Conservation (phyloP, 2,888 invertebrate genomes). For the Dioctria linearis region DNA sequence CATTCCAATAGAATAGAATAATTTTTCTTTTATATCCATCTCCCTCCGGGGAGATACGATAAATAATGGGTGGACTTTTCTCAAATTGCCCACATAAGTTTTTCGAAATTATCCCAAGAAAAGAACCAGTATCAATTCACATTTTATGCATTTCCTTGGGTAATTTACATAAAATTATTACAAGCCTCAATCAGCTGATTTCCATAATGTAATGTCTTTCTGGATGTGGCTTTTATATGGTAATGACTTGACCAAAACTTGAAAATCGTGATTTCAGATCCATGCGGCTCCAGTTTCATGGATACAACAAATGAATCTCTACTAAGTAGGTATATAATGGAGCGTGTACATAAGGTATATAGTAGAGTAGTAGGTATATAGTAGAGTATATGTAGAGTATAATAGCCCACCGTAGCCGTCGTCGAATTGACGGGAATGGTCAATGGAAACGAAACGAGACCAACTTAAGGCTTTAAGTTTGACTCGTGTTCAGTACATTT, state of each 20-base stretch:
- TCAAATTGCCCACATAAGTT: constrained; percentile 24
- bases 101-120: not conserved
- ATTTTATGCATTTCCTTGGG: constrained; percentile 27
- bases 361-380: not conserved
- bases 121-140: constrained; percentile 9
- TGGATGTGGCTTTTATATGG: constrained; percentile 27
- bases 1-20: no score
- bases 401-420: not conserved
- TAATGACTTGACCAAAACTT: constrained; percentile 49
- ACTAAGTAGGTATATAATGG: not conserved
- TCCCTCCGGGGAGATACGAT: no score
- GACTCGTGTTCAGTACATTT: constrained; percentile 37
- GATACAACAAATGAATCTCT: no score
- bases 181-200: constrained; percentile 44
- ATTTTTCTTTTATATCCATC: no score
- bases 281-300: constrained; percentile 16
- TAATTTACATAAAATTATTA: constrained; percentile 49
- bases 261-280: constrained; percentile 42
- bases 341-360: constrained; percentile 3
- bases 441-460: not conserved
- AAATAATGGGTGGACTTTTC: no score
- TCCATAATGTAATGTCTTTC: constrained; percentile 43
- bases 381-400: not conserved
- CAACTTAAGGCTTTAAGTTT: not conserved
- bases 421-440: constrained; percentile 25